Evolutionary conservation across 2,113 vertebrate species (phyloP), one percentile per base, ranked within the genome.

Genomic region (Dasyprocta punctata): DNA sequence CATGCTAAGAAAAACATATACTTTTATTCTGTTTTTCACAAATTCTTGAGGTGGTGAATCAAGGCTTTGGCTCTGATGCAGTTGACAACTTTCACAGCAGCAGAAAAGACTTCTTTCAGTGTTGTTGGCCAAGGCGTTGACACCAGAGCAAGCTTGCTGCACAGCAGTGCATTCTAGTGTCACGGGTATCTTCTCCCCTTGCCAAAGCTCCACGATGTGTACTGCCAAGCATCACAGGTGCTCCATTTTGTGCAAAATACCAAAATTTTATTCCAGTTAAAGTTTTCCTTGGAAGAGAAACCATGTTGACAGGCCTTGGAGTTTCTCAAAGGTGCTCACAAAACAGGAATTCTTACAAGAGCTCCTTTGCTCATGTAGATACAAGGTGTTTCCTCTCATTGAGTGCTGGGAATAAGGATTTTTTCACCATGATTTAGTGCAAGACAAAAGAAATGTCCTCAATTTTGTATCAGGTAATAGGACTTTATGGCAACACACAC

Each of bases 201-300:
- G 94, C 82, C 60, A 89, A 88, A 95, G 52, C 54, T 93, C 56
- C 54, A 80, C 80, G 86, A 52, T 20, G 38, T 83, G 20, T 24
- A 47, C 80, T 83, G 90, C 77, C 95, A 95, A 90, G 36, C 80
- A 90, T 81, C 75, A 80, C 85, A 96, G 97, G 87, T 93, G 92
- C 52, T 96, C 75, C 30, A 63, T 96, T 93, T 97, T 92, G 89
- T 89, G 93, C 36, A 92, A 84, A 97, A 91, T 78, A 91, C 65
- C 78, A 93, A 65, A 92, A 88, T 83, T 95, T 93, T 91, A 49
- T 92, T 94, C 83, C 65, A 86, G 63, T 36, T 92, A 78, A 95
- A 86, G 47, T 89, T 86, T 94, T 96, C 58, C 82, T 96, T 97
- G 91, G 86, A 93, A 83, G 90, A 96, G 67, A 96, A 86, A 89